These are phyloP conservation scores for Mionectes olivaceus DNA, from an alignment of 2,797 vertebrate genomes.

Conservation along the genomic window DNA sequence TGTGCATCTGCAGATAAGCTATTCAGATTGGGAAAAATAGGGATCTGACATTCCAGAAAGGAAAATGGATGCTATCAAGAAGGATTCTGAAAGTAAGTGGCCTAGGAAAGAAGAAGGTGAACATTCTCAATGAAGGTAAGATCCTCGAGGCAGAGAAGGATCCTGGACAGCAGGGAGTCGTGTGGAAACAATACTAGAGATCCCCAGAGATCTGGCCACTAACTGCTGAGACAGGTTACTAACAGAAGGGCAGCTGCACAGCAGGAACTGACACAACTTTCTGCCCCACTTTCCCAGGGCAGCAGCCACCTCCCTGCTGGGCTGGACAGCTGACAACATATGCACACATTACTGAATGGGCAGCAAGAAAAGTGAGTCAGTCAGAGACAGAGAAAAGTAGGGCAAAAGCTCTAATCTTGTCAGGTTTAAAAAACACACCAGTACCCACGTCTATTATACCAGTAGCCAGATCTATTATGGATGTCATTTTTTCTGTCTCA, in stretches of 20 bases:
- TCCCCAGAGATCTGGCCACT: no score
- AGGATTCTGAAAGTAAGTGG: background rate
- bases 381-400: background rate
- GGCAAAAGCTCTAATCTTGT: background rate
- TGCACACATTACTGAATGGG: background rate
- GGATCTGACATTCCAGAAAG: background rate
- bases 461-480: background rate
- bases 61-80: background rate
- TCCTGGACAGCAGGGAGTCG: background rate
- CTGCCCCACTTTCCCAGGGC: background rate
- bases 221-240: background rate
- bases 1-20: background rate
- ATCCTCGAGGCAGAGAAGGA: background rate
- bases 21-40: background rate
- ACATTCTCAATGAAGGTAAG: background rate
- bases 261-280: background rate
- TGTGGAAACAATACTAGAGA: background rate
- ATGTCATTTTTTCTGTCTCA: background rate
- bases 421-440: background rate
- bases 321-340: background rate
- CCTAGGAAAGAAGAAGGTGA: background rate
- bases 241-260: background rate
- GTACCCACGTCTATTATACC: background rate
- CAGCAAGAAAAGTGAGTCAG: background rate
- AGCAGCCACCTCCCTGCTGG: background rate